phyloP scores from a whole-genome alignment of 2,113 vertebrate species.

The Eptesicus fuscus region DNA sequence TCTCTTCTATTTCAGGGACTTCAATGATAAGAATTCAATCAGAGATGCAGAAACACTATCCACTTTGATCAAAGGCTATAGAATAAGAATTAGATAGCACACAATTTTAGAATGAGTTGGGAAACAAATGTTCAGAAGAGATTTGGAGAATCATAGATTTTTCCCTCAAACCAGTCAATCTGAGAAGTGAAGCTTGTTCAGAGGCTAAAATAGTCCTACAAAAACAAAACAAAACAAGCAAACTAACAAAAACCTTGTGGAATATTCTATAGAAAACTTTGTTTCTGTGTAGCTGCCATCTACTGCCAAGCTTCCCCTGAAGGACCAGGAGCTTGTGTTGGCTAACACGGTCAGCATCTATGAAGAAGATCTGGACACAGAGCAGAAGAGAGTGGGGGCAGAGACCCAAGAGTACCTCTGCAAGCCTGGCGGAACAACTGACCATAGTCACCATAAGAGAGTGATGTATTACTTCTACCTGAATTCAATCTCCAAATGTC shows the following conservation, averaged over 20 bases:
- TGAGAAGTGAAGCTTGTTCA: neutral
- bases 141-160: neutral
- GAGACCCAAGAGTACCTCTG: neutral
- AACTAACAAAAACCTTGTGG: neutral
- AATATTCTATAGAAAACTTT: neutral
- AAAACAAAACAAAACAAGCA: no score
- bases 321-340: neutral
- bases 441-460: neutral
- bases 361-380: neutral
- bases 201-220: neutral
- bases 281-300: neutral
- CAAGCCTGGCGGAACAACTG: neutral
- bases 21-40: neutral
- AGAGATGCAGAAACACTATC: neutral
- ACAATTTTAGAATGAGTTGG: neutral
- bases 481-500: neutral
- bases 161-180: neutral
- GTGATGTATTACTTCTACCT: neutral
- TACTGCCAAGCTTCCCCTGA: neutral
- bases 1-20: neutral
- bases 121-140: neutral
- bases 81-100: neutral
- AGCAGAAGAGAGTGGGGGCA: accelerated
- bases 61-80: neutral
- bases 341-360: neutral